A percentile compares a stretch with the other conserved stretches of the same genome.
phyloP scores from a whole-genome alignment of 2,113 vertebrate species.

The Furnarius figulus region DNA sequence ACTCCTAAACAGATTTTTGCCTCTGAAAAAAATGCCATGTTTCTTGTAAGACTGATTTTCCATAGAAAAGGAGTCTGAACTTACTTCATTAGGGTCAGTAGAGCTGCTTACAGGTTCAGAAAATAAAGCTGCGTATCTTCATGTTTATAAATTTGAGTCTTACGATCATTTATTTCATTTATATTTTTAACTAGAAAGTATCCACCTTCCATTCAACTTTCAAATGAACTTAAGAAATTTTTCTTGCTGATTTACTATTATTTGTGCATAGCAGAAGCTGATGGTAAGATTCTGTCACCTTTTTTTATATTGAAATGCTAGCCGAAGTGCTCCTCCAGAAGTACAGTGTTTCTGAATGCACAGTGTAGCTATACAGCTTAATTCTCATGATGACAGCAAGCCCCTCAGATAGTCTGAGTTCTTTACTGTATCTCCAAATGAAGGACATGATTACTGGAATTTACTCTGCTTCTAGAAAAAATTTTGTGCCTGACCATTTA shows the following conservation, averaged over 20 bases:
- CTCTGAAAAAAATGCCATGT: neutral
- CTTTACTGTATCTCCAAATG: neutral
- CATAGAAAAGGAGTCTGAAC: neutral
- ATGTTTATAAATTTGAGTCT: neutral
- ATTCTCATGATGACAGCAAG: neutral
- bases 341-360: neutral
- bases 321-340: neutral
- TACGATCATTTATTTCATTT: neutral
- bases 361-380: neutral
- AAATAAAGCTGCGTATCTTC: neutral
- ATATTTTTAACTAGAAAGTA: neutral
- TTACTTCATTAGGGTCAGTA: neutral
- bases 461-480: neutral
- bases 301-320: neutral
- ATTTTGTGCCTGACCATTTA: neutral
- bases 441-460: neutral
- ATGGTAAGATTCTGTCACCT: neutral
- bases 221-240: neutral
- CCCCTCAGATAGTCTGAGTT: neutral
- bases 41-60: conserved; percentile 16
- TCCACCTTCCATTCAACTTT: neutral
- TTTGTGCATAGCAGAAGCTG: neutral
- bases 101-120: neutral
- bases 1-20: conserved; percentile 46
- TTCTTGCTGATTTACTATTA: neutral